Evolutionary conservation across 92 coral and sea anemone species (phyloP).

Genomic region (Desmophyllum pertusum): DNA sequence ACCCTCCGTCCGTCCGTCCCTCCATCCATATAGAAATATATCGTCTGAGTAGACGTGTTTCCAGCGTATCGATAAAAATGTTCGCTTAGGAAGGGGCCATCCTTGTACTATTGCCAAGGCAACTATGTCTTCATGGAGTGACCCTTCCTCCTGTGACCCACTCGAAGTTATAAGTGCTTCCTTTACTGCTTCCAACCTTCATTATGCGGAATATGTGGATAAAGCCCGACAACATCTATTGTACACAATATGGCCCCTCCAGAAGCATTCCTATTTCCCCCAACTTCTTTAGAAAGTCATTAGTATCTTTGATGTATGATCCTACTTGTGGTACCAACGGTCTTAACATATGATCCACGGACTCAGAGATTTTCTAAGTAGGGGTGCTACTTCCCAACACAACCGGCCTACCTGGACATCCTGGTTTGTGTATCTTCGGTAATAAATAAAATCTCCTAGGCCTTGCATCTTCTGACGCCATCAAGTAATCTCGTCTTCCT

Average conservation of each 20-base stretch:
- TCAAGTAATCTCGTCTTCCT: slow-evolving; percentile 11
- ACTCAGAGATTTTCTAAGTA: slow-evolving; percentile 39
- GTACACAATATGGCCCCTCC: slow-evolving; percentile 24
- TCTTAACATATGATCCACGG: slow-evolving; percentile 35
- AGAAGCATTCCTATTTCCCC: not conserved
- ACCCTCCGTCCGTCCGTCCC: too few species aligned
- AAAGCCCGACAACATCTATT: slow-evolving; percentile 29
- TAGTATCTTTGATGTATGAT: slow-evolving; percentile 26
- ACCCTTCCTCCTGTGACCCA: not conserved
- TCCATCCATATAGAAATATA: too few species aligned
- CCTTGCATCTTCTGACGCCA: slow-evolving; percentile 6
- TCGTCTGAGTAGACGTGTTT: too few species aligned
- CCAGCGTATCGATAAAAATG: too few species aligned
- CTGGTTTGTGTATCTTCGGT: slow-evolving; percentile 30
- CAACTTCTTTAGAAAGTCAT: slow-evolving; percentile 13
- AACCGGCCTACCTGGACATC: slow-evolving; percentile 17
- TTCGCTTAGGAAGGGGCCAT: too few species aligned
- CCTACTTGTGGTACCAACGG: slow-evolving; percentile 22
- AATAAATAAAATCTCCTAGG: slow-evolving; percentile 22
- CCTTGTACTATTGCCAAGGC: too few species aligned
- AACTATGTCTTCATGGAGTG: not conserved
- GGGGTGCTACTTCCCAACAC: slow-evolving; percentile 28
- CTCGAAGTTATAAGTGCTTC: not conserved
- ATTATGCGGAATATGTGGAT: slow-evolving; percentile 42
- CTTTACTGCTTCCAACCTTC: slow-evolving; percentile 24